These are phyloP conservation scores for Stercorarius parasiticus DNA, from an alignment of 2,113 vertebrate species.

Conservation along the genomic window DNA sequence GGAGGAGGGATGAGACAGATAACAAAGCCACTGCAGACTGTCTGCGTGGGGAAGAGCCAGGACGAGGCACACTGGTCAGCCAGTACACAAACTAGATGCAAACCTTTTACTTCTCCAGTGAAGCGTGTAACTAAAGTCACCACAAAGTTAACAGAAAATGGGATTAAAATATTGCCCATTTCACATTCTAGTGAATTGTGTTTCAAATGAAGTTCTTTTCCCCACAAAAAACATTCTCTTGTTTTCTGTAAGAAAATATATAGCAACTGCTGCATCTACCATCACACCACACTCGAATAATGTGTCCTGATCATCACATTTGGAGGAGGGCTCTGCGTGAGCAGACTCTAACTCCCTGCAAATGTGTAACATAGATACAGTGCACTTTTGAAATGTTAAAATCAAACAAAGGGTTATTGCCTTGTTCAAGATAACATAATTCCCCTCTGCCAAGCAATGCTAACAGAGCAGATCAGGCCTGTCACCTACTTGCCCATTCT, in stretches of 20 bases:
- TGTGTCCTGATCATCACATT: not conserved
- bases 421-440: not conserved
- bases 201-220: not conserved
- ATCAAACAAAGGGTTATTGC: slow-evolving; percentile 14
- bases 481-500: not conserved
- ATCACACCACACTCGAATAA: not conserved
- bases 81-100: not conserved
- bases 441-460: not conserved
- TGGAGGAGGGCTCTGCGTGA: not conserved
- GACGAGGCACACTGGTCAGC: not conserved
- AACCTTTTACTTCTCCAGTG: not conserved
- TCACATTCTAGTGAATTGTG: not conserved
- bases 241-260: not conserved
- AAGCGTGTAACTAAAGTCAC: not conserved
- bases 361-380: not conserved
- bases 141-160: not conserved
- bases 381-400: not conserved
- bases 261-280: not conserved
- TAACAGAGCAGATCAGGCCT: not conserved
- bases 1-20: not conserved
- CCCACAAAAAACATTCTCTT: not conserved
- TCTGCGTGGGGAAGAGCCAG: not conserved
- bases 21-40: not conserved
- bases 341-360: not conserved
- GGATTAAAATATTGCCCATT: not conserved